phyloP scores from a whole-genome alignment of 2,113 vertebrate genomes.

The Bagarius yarrelli region DNA sequence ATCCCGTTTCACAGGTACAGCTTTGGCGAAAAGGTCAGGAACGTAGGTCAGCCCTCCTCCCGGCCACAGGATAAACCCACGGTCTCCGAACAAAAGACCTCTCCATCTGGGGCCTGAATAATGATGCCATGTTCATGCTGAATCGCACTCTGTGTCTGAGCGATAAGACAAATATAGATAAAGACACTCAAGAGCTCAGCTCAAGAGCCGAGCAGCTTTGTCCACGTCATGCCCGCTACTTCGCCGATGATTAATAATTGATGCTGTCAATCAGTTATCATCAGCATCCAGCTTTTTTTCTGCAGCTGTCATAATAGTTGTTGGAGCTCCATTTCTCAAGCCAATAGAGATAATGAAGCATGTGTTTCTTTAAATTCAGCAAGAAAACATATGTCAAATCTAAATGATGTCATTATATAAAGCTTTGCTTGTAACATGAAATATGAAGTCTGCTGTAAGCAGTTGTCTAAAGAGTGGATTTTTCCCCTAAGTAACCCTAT shows the following conservation, averaged over 20 bases:
- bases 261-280: constrained; percentile 34
- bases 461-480: background rate
- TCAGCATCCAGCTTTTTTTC: constrained; percentile 20
- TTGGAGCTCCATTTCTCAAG: constrained; percentile 10
- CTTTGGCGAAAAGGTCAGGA: constrained; percentile 54
- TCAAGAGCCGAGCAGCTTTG: constrained; percentile 42
- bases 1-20: constrained; percentile 49
- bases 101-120: constrained; percentile 69
- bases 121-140: constrained; percentile 63
- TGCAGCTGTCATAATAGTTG: constrained; percentile 10
- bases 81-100: constrained; percentile 60
- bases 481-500: too few relatives aligned
- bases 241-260: constrained; percentile 33
- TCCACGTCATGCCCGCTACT: constrained; percentile 22
- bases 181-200: constrained; percentile 34
- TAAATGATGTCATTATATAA: constrained; percentile 4
- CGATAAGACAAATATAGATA: constrained; percentile 70
- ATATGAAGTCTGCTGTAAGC: background rate
- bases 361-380: constrained; percentile 20
- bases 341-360: constrained; percentile 17
- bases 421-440: background rate
- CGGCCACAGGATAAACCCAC: constrained; percentile 36
- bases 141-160: constrained; percentile 65
- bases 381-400: background rate
- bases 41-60: constrained; percentile 58